Conservation (phyloP, 2,797 vertebrate species). For the Myioborus miniatus region DNA sequence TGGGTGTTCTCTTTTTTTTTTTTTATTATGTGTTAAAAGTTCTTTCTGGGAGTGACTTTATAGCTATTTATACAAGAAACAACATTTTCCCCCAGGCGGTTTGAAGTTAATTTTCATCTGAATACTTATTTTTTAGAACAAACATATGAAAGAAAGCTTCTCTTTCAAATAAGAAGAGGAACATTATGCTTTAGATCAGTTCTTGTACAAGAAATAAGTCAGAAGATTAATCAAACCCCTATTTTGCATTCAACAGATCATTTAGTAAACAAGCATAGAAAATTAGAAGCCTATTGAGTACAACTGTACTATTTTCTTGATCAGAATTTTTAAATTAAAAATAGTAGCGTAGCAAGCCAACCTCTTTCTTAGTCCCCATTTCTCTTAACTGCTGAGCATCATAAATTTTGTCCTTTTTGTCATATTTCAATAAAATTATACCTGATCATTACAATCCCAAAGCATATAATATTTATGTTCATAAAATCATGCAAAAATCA, state of each 20-base stretch:
- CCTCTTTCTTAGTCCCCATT: background rate
- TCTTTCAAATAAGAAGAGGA: background rate
- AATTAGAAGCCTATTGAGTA: constrained; percentile 48
- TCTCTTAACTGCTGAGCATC: background rate
- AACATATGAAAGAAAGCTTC: background rate
- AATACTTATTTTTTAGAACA: background rate
- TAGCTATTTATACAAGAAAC: background rate
- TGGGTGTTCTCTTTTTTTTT: background rate
- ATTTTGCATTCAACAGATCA: constrained; percentile 19
- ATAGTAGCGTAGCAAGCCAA: background rate
- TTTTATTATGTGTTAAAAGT: background rate
- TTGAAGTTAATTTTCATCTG: constrained; percentile 7
- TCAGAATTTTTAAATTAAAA: constrained; percentile 45
- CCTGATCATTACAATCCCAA: background rate
- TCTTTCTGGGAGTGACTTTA: background rate
- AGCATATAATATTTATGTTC: background rate
- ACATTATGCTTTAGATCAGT: background rate
- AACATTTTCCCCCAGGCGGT: background rate
- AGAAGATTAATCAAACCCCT: constrained; percentile 21
- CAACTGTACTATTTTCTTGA: constrained; percentile 21
- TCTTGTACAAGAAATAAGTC: constrained; percentile 10
- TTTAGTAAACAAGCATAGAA: constrained; percentile 45
- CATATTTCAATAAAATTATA: background rate
- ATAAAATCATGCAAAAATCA: background rate
- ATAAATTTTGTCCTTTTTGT: background rate